These are phyloP conservation scores for Geodia barretti DNA, from an alignment of 37 sponge, comb jelly and placozoan species.

Conservation along the genomic window DNA sequence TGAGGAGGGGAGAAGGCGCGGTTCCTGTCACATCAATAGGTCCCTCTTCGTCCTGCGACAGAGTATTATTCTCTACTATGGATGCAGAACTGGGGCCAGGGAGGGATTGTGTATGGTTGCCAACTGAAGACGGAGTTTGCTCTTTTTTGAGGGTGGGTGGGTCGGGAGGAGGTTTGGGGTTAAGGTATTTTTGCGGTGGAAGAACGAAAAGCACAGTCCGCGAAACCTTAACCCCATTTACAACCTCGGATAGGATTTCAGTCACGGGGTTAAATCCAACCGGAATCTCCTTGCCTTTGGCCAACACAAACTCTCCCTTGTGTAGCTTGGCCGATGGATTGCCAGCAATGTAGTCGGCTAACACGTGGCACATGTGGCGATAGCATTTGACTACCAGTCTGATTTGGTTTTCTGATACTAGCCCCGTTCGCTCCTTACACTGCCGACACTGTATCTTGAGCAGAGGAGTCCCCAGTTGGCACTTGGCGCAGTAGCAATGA, in stretches of 20 bases:
- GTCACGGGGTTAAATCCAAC: conserved; percentile 27
- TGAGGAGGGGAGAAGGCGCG: not conserved
- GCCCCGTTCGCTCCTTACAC: conserved; percentile 61
- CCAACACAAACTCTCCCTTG: not conserved
- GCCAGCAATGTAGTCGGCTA: conserved; percentile 8
- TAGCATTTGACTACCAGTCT: conserved; percentile 68
- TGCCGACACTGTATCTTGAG: conserved; percentile 77
- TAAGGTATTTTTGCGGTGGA: conserved; percentile 50
- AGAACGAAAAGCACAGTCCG: conserved; percentile 43
- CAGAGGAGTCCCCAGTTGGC: conserved; percentile 59
- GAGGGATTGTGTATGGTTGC: not conserved
- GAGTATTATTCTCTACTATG: not conserved
- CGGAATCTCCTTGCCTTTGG: not conserved
- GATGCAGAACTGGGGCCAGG: not conserved
- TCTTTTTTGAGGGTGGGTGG: conserved; percentile 35
- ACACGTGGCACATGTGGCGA: conserved; percentile 42
- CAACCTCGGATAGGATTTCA: conserved; percentile 58
- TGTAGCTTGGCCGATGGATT: not conserved
- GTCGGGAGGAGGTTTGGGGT: conserved; percentile 2
- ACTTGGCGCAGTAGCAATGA: conserved; percentile 74
- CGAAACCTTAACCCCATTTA: conserved; percentile 45
- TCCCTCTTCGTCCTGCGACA: not conserved
- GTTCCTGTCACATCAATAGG: not conserved
- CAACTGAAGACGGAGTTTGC: not conserved
- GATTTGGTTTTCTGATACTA: conserved; percentile 54